A percentile compares a stretch with the other conserved stretches of the same genome.
Evolutionary conservation across 2,113 vertebrate genomes (phyloP).

Genomic region (Chionis minor): DNA sequence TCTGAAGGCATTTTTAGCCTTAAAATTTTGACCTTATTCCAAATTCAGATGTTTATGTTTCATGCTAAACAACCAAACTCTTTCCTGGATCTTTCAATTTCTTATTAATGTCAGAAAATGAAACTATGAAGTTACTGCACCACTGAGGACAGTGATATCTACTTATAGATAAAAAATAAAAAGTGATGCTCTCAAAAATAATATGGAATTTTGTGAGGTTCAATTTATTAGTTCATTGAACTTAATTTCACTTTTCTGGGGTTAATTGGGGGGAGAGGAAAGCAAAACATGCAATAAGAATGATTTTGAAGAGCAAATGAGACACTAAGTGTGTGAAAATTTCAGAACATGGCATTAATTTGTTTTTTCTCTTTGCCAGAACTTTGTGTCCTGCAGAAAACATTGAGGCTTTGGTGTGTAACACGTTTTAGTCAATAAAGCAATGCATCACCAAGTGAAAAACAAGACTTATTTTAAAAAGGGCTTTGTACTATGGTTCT

Average conservation of each 20-base stretch:
- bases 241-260: not conserved
- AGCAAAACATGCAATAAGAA: not conserved
- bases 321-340: not conserved
- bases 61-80: rapidly evolving
- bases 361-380: slow-evolving; percentile 16
- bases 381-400: not conserved
- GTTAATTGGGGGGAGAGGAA: not conserved
- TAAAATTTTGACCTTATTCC: not conserved
- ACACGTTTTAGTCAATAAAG: slow-evolving; percentile 39
- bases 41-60: not conserved
- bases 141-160: not conserved
- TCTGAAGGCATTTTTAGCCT: not conserved
- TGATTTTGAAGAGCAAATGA: slow-evolving; percentile 14
- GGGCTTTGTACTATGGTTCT: not conserved
- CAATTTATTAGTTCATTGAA: not conserved
- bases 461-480: slow-evolving; percentile 15
- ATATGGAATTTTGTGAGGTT: not conserved
- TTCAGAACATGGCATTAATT: slow-evolving; percentile 26
- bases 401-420: not conserved
- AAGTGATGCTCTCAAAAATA: not conserved
- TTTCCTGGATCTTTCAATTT: not conserved
- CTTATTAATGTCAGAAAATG: not conserved
- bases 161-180: not conserved
- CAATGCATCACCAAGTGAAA: slow-evolving; percentile 55
- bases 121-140: not conserved